A percentile compares a stretch with the other conserved stretches of the same genome.
phyloP scores from a whole-genome alignment of 2,113 vertebrate species.

The Burhinus bistriatus region DNA sequence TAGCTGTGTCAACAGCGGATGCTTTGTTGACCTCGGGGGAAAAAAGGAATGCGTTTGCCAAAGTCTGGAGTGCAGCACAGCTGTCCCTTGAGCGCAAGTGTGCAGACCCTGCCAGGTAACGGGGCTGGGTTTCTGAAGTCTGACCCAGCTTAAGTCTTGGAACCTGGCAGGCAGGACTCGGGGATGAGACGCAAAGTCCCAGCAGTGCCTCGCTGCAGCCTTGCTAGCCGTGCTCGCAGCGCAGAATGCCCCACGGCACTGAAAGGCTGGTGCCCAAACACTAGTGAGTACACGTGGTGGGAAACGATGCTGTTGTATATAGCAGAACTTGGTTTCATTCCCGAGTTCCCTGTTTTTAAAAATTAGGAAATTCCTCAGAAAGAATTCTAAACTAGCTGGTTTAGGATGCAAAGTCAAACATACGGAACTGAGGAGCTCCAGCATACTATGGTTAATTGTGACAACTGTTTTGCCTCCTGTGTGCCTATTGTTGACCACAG shows the following conservation, averaged over 20 bases:
- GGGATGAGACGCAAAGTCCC: not conserved
- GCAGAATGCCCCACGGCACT: rapidly evolving
- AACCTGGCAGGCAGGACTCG: not conserved
- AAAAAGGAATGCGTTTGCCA: not conserved
- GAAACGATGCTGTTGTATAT: not conserved
- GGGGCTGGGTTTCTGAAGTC: not conserved
- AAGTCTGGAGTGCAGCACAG: not conserved
- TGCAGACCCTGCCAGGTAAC: not conserved
- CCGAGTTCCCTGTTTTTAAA: not conserved
- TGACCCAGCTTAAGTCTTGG: not conserved
- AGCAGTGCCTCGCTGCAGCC: not conserved
- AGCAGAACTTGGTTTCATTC: not conserved
- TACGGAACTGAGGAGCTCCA: not conserved
- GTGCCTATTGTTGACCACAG: not conserved
- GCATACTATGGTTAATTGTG: not conserved
- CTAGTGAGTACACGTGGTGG: rapidly evolving
- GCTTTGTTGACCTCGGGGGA: not conserved
- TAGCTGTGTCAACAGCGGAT: not conserved
- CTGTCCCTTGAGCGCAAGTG: too few species aligned
- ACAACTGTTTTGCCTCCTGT: not conserved
- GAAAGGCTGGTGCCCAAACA: not conserved
- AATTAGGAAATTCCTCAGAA: not conserved
- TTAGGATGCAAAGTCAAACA: not conserved
- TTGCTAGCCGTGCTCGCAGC: rapidly evolving
- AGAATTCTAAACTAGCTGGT: not conserved